A percentile compares a stretch with the other conserved stretches of the same genome.
Evolutionary conservation across 37 sponge, comb jelly and placozoan species (phyloP).

Genomic region (Aphrocallistes beatrix): DNA sequence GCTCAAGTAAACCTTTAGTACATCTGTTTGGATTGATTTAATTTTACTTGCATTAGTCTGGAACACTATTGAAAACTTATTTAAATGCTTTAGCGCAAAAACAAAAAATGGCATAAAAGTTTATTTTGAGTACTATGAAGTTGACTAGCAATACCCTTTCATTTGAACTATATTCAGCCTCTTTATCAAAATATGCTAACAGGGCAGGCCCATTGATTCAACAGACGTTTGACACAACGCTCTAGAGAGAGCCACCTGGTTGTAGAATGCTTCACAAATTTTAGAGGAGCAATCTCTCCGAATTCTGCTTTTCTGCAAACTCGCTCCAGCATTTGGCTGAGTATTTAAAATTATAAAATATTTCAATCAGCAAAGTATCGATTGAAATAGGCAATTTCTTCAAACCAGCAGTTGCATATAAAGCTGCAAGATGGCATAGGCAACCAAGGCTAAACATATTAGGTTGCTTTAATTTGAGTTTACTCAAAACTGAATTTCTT

Average conservation of each 20-base stretch:
- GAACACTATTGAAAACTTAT: too few relatives aligned
- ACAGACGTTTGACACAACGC: conserved; percentile 23
- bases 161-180: conserved; percentile 7
- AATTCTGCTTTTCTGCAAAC: conserved; percentile 5
- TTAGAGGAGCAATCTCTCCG: neutral
- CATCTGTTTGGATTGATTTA: too few relatives aligned
- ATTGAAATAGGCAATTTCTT: conserved; percentile 23
- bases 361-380: conserved; percentile 20
- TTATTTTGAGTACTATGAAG: conserved; percentile 11
- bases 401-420: conserved; percentile 18
- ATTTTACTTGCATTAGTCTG: too few relatives aligned
- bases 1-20: too few relatives aligned
- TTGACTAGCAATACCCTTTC: neutral
- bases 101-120: conserved; percentile 24
- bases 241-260: conserved; percentile 29
- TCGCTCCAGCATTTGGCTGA: conserved; percentile 19
- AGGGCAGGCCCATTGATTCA: conserved; percentile 34
- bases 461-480: too few relatives aligned
- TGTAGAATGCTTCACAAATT: neutral
- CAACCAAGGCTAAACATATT: conserved; percentile 25
- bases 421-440: conserved; percentile 18
- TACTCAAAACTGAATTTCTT: conserved; percentile 25
- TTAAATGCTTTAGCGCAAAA: too few relatives aligned
- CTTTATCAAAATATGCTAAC: conserved; percentile 25
- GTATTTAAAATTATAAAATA: conserved; percentile 20